Evolutionary conservation across 1,140 invertebrate genomes (phyloP).

Genomic region (Dinothrombium tinctorium): DNA sequence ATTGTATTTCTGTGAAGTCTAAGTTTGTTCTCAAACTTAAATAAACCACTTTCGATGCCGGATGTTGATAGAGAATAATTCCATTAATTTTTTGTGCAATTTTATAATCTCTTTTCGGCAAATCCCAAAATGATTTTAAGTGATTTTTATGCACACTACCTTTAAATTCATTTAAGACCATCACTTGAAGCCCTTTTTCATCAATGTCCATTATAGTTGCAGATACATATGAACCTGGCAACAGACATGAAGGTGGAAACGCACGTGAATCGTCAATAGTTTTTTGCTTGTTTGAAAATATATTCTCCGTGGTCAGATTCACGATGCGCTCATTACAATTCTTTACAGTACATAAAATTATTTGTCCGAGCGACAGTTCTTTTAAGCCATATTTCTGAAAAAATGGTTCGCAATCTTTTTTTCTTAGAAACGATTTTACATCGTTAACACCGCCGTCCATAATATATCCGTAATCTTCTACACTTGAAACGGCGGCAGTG

Average conservation of each 20-base stretch:
- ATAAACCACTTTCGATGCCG: constrained; percentile 6
- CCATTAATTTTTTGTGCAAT: constrained; percentile 8
- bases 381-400: constrained; percentile 4
- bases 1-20: constrained; percentile 1
- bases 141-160: constrained; percentile 30
- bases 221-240: constrained; percentile 5
- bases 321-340: constrained; percentile 23
- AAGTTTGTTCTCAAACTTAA: constrained; percentile 7
- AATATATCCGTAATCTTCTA: constrained; percentile 52
- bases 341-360: constrained; percentile 33
- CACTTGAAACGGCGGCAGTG: neutral
- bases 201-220: constrained; percentile 17
- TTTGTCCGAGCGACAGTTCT: constrained; percentile 28
- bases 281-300: neutral
- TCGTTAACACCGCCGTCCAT: constrained; percentile 47
- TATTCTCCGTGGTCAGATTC: constrained; percentile 24
- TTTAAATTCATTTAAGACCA: constrained; percentile 24
- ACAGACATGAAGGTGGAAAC: constrained; percentile 23
- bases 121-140: constrained; percentile 20
- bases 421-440: constrained; percentile 36
- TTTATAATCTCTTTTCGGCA: constrained; percentile 6
- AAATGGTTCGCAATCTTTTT: constrained; percentile 15
- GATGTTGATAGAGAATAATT: constrained; percentile 8
- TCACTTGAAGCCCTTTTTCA: constrained; percentile 28
- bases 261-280: constrained; percentile 17